These are phyloP conservation scores for Catocala sponsa DNA, from an alignment of 2,888 invertebrate species.

Conservation along the genomic window DNA sequence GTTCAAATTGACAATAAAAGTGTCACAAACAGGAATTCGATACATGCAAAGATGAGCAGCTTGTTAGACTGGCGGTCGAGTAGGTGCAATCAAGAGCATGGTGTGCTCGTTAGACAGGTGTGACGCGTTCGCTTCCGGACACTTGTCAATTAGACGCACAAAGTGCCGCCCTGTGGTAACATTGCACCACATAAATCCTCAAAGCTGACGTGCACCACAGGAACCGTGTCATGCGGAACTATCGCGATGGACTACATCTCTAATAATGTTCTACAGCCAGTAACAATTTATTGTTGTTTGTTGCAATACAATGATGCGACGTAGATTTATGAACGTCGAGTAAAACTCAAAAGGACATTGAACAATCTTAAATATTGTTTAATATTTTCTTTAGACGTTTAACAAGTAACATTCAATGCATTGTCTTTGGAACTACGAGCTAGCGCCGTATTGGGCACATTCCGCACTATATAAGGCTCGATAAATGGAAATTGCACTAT, in stretches of 20 bases:
- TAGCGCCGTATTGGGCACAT: constrained; percentile 62
- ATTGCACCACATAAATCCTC: constrained; percentile 74
- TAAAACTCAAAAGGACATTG: constrained; percentile 24
- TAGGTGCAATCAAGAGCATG: constrained; percentile 45
- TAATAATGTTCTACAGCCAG: constrained; percentile 45
- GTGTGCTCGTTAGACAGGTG: constrained; percentile 66
- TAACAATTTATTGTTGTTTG: constrained; percentile 19
- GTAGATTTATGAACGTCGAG: constrained; percentile 14
- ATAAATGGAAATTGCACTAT: constrained; percentile 78
- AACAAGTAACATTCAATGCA: constrained; percentile 49
- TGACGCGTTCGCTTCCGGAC: constrained; percentile 66
- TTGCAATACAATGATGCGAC: constrained; percentile 12
- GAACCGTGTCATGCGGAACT: constrained; percentile 55
- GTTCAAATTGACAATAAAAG: constrained; percentile 28
- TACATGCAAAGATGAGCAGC: constrained; percentile 41
- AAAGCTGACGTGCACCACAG: constrained; percentile 52
- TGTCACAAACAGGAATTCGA: constrained; percentile 25
- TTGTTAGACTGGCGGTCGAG: constrained; percentile 33
- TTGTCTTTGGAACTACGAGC: constrained; percentile 52
- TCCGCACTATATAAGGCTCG: constrained; percentile 66
- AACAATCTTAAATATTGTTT: constrained; percentile 25
- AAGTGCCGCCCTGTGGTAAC: constrained; percentile 66
- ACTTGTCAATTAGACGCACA: constrained; percentile 81
- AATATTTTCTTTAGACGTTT: constrained; percentile 44
- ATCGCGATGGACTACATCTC: constrained; percentile 47